Evolutionary conservation across 1,140 invertebrate genomes (phyloP), one percentile per base, ranked within the genome.

Genomic region (Rhopalosiphum maidis): DNA sequence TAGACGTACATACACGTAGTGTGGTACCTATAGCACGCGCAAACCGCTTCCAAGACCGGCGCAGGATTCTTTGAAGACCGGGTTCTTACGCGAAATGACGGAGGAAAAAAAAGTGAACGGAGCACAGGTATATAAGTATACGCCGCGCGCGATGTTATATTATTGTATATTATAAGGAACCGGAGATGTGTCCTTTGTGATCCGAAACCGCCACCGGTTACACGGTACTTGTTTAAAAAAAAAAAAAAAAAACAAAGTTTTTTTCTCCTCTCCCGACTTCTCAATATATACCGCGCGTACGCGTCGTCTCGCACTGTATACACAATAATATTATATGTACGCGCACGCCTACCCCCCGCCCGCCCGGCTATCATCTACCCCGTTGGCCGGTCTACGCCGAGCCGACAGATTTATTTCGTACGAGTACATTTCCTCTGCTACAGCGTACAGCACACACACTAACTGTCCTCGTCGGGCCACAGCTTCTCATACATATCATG

Each of bases 111-210:
- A 83, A 46, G 46, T 11, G 41, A 91, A 83, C 22, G 11, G 25
- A 41, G 8, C 9, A 37, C 37, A 60, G 37, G n/a, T 30, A 68
- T 9, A 25, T 30, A 55, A 11, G 48, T 55, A 41, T 43, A 60
- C 51, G 54, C 6, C 37, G 9, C 35, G 46, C 6, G 41, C 21
- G 11, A 87, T 7, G 37, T 51, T 77, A 77, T 77, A n/a, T 77
- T 77, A 77, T 41, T 30, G 37, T 37, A 90, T 51, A 54, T 37
- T 46, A 54, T 35, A 35, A 51, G 87, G 89, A 90, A 83, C 90
- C 90, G 90, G 90, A 92, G 91, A 85, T 48, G 90, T 92, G 90
- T 92, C 77, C 91, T 92, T 92, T 92, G 91, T 92, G 77, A 83
- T 92, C 91, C 30, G 37, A 92, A 92, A 92, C 91, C 91, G 91